Conservation (phyloP, 2,797 vertebrate species). For the Mallotus villosus region DNA sequence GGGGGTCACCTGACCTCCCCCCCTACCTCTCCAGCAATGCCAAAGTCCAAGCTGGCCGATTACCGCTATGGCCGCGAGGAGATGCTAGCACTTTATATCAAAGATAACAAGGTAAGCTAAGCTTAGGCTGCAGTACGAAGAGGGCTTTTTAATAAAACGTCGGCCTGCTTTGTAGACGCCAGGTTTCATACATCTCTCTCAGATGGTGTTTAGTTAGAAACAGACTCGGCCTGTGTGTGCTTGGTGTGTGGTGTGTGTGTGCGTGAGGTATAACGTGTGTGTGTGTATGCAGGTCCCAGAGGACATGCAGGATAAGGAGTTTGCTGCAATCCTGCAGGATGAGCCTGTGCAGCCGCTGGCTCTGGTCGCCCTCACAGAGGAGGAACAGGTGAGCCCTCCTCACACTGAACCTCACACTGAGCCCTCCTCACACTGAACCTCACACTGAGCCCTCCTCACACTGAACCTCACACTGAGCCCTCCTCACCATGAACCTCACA, state of each 20-base stretch:
- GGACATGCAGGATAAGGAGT: slow-evolving; percentile 93
- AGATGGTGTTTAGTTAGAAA: too few relatives aligned
- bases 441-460: too few relatives aligned
- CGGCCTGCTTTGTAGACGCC: background rate
- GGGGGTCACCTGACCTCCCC: slow-evolving; percentile 90
- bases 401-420: too few relatives aligned
- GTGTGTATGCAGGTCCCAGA: slow-evolving; percentile 80
- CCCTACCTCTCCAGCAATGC: slow-evolving; percentile 93
- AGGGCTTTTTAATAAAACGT: background rate
- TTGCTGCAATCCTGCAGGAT: slow-evolving; percentile 89
- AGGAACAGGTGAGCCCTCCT: slow-evolving; percentile 82
- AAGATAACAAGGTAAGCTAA: slow-evolving; percentile 89
- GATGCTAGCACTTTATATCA: slow-evolving; percentile 96
- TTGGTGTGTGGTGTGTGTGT: too few relatives aligned
- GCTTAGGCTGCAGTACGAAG: accelerated
- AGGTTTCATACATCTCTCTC: background rate
- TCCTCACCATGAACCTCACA: too few relatives aligned
- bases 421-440: too few relatives aligned
- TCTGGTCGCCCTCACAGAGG: slow-evolving; percentile 89
- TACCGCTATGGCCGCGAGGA: slow-evolving; percentile 94
- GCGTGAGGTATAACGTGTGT: background rate
- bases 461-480: too few relatives aligned
- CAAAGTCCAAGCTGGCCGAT: slow-evolving; percentile 95
- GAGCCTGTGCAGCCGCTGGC: slow-evolving; percentile 89
- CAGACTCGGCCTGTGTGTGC: too few relatives aligned